Conservation (phyloP, 2,888 invertebrate species). For the Lomographa bimaculata region DNA sequence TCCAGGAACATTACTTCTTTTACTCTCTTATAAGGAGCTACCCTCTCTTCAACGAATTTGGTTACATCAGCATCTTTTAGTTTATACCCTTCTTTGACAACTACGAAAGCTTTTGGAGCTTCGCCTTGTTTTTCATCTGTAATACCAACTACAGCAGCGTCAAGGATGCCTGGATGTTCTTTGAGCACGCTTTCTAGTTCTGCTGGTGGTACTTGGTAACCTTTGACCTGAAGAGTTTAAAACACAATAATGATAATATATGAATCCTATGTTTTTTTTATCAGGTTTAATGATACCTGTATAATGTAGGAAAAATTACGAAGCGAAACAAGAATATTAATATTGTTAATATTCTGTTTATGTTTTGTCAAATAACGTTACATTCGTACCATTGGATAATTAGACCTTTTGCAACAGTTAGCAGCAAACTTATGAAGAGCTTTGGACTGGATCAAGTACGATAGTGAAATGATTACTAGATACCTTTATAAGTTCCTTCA, state of each 20-base stretch:
- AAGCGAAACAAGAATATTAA: no score
- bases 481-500: constrained; percentile 93
- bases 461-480: no score
- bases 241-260: no score
- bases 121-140: constrained; percentile 87
- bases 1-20: constrained; percentile 85
- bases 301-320: no score
- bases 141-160: constrained; percentile 92
- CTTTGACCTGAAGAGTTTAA: constrained; percentile 82
- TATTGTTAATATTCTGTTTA: no score
- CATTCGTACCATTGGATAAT: no score
- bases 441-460: no score
- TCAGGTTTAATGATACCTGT: no score
- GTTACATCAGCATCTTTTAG: constrained; percentile 81
- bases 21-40: constrained; percentile 89
- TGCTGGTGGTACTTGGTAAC: constrained; percentile 92
- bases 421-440: no score
- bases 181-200: constrained; percentile 90
- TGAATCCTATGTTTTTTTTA: no score
- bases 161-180: constrained; percentile 87
- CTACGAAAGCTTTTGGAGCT: constrained; percentile 89
- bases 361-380: no score
- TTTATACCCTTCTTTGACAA: constrained; percentile 72
- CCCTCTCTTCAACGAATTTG: constrained; percentile 85
- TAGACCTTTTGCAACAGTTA: no score